Evolutionary conservation across 2,888 invertebrate species (phyloP).

Genomic region (Saturnia japonica): DNA sequence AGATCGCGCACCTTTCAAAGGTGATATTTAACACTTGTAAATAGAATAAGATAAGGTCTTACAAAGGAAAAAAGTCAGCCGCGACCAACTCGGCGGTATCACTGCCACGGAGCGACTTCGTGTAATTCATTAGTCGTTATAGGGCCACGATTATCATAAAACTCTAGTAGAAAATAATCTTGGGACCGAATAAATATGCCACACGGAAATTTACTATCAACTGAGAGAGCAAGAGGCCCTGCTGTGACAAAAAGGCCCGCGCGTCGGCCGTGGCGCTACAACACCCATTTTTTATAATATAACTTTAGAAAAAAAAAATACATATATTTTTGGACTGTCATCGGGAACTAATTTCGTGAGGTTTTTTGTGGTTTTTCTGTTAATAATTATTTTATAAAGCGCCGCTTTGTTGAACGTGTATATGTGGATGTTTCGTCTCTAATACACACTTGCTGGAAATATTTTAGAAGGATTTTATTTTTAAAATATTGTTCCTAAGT

Average conservation of each 20-base stretch:
- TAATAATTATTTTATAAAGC: constrained; percentile 72
- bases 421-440: constrained; percentile 9
- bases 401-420: constrained; percentile 42
- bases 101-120: constrained; percentile 53
- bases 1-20: background rate
- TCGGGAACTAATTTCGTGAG: constrained; percentile 79
- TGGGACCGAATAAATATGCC: constrained; percentile 74
- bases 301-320: constrained; percentile 58
- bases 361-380: constrained; percentile 76
- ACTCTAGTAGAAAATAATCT: constrained; percentile 78
- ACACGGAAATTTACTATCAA: constrained; percentile 72
- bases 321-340: constrained; percentile 80
- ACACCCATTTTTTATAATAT: constrained; percentile 52
- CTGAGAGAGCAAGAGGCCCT: constrained; percentile 51
- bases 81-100: constrained; percentile 38
- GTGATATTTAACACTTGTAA: constrained; percentile 7
- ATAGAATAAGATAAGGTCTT: constrained; percentile 9
- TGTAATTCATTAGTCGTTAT: constrained; percentile 75
- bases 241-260: constrained; percentile 72
- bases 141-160: constrained; percentile 72
- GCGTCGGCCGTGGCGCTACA: constrained; percentile 70
- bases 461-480: background rate
- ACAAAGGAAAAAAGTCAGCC: constrained; percentile 26
- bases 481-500: constrained; percentile 1
- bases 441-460: constrained; percentile 12